Conservation (phyloP, 53 echinoderm and acorn worm genomes). For the Holothuria scabra region DNA sequence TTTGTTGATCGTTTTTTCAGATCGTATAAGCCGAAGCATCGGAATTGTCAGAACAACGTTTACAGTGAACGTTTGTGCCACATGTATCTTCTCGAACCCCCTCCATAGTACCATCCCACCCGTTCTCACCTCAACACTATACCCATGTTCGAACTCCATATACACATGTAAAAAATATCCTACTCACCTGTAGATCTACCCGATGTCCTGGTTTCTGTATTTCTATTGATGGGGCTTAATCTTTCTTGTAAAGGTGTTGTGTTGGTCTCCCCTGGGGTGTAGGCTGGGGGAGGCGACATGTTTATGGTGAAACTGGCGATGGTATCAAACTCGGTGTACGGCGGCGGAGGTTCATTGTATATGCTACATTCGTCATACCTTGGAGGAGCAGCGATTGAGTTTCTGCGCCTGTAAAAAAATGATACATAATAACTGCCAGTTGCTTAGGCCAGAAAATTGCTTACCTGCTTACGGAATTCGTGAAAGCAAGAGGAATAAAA, state of each 20-base stretch:
- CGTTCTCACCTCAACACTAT: too few species aligned
- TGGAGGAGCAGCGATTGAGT: slow-evolving; percentile 5
- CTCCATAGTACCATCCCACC: too few species aligned
- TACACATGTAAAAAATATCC: too few species aligned
- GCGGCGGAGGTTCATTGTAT: slow-evolving; percentile 33
- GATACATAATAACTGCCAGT: not conserved
- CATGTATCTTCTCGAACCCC: too few species aligned
- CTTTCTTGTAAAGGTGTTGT: slow-evolving; percentile 12
- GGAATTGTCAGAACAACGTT: too few species aligned
- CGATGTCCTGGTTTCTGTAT: not conserved
- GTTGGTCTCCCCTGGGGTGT: slow-evolving; percentile 11
- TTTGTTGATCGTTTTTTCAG: too few species aligned
- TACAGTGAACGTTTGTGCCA: too few species aligned
- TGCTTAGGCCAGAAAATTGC: too few species aligned
- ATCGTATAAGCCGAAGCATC: too few species aligned
- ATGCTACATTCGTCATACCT: slow-evolving; percentile 22
- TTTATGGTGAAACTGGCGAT: not conserved
- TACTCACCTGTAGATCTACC: slow-evolving; percentile 13
- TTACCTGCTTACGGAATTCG: too few species aligned
- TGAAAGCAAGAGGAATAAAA: too few species aligned
- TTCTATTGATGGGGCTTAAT: not conserved
- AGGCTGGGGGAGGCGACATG: slow-evolving; percentile 7
- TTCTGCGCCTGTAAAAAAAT: slow-evolving; percentile 9
- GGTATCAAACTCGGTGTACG: slow-evolving; percentile 30
- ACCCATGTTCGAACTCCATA: too few species aligned